Evolutionary conservation across 2,888 invertebrate species (phyloP).

Genomic region (Andrena minutula): DNA sequence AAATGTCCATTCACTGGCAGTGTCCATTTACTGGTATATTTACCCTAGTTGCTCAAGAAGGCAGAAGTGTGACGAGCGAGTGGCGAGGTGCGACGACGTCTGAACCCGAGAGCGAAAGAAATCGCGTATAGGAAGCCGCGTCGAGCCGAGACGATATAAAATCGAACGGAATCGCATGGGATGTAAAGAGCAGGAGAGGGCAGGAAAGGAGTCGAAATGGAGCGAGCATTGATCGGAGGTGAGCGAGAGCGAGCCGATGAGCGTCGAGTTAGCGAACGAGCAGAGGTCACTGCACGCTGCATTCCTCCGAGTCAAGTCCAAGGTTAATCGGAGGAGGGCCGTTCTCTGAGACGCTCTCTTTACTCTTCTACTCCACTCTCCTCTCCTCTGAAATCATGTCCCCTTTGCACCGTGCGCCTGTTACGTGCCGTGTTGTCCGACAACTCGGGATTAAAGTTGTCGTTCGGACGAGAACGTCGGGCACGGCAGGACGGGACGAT

Average conservation of each 20-base stretch:
- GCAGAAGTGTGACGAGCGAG: no score
- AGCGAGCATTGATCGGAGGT: constrained; percentile 29
- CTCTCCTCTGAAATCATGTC: background rate
- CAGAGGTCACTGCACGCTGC: constrained; percentile 81
- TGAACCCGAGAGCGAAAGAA: background rate
- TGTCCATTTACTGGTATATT: no score
- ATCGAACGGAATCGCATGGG: background rate
- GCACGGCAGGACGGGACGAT: no score
- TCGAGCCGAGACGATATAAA: background rate
- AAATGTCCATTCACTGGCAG: no score
- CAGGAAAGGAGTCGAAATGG: constrained; percentile 28
- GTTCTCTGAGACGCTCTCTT: constrained; percentile 48
- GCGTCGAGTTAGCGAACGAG: constrained; percentile 57
- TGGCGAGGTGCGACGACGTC: no score
- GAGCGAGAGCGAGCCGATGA: constrained; percentile 33
- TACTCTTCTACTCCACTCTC: constrained; percentile 17
- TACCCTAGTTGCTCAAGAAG: no score
- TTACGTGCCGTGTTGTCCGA: constrained; percentile 15
- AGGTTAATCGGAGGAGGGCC: constrained; percentile 79
- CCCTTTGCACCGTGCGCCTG: constrained; percentile 5
- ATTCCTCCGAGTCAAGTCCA: constrained; percentile 83
- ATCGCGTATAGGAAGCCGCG: background rate
- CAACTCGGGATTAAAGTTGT: constrained; percentile 28
- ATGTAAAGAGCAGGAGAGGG: background rate
- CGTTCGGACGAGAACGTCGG: background rate